Evolutionary conservation across 1,140 invertebrate species (phyloP).

Genomic region (Laodelphax striatellus): DNA sequence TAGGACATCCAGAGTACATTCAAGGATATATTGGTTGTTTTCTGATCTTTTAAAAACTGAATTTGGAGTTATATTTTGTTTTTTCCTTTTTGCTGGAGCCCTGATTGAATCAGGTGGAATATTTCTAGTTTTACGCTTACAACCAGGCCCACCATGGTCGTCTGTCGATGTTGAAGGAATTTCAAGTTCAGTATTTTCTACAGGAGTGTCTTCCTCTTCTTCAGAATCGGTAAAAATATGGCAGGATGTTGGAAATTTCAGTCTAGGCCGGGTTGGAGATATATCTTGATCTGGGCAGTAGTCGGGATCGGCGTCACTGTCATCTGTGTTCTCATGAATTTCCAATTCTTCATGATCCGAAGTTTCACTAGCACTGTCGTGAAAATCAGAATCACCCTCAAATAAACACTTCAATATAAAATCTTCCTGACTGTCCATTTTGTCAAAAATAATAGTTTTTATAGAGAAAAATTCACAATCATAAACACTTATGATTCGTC

Average conservation of each 20-base stretch:
- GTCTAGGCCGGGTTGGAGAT: neutral
- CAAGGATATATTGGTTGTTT: constrained; percentile 2
- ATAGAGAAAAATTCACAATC: too few species aligned
- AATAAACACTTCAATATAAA: neutral
- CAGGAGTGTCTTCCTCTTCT: too few species aligned
- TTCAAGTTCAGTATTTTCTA: too few species aligned
- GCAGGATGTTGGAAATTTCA: too few species aligned
- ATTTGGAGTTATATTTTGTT: too few species aligned
- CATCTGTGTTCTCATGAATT: constrained; percentile 6
- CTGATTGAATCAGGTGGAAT: too few species aligned
- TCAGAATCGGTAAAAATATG: too few species aligned
- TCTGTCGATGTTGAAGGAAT: too few species aligned
- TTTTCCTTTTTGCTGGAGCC: too few species aligned
- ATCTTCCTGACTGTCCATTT: constrained; percentile 1
- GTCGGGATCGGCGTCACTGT: constrained; percentile 6
- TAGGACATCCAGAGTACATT: constrained; percentile 8
- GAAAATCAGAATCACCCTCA: neutral
- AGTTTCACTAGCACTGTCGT: constrained; percentile 6
- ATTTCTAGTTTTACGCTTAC: too few species aligned
- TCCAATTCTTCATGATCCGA: neutral
- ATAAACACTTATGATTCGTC: too few species aligned
- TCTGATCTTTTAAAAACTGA: neutral
- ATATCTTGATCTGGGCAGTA: constrained; percentile 3
- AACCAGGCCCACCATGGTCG: neutral
- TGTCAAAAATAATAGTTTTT: neutral